Conservation (phyloP, 1,140 invertebrate genomes). For the Drosophila miranda region DNA sequence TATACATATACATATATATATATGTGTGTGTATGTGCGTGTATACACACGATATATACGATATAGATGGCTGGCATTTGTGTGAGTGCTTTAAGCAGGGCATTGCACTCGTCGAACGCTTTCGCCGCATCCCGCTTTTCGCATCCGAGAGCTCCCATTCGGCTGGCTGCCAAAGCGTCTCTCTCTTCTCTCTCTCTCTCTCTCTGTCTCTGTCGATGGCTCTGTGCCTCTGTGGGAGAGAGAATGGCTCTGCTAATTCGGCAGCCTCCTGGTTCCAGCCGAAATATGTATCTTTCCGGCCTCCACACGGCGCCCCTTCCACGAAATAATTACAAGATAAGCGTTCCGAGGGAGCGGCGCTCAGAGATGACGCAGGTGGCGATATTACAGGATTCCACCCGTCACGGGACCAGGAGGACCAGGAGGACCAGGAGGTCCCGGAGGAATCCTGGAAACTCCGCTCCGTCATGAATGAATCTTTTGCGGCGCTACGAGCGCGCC, state of each 20-base stretch:
- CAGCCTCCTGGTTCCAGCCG: constrained; percentile 21
- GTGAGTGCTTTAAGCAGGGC: constrained; percentile 70
- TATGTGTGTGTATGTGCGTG: too few species aligned
- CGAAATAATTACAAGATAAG: constrained; percentile 72
- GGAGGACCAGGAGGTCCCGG: background rate
- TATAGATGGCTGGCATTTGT: constrained; percentile 4
- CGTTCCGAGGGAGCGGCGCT: constrained; percentile 60
- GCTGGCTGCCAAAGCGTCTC: constrained; percentile 49
- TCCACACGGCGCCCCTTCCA: constrained; percentile 21
- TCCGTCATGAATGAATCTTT: constrained; percentile 19
- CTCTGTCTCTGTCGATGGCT: background rate
- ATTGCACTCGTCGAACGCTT: constrained; percentile 71
- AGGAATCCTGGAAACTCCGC: background rate
- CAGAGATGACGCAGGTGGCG: constrained; percentile 53
- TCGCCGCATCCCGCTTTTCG: background rate
- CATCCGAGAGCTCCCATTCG: constrained; percentile 52
- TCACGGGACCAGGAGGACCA: background rate
- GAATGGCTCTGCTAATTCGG: background rate
- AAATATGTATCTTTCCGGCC: too few species aligned
- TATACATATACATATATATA: background rate
- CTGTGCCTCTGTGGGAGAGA: background rate
- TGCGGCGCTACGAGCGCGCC: constrained; percentile 4
- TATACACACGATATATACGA: too few species aligned
- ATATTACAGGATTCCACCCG: constrained; percentile 11
- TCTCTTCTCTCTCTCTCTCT: background rate